Percentiles rank a stretch among this genome's conserved stretches.
Conservation (phyloP, 2,888 invertebrate species). For the Imbricaverruca yamaguchii region DNA sequence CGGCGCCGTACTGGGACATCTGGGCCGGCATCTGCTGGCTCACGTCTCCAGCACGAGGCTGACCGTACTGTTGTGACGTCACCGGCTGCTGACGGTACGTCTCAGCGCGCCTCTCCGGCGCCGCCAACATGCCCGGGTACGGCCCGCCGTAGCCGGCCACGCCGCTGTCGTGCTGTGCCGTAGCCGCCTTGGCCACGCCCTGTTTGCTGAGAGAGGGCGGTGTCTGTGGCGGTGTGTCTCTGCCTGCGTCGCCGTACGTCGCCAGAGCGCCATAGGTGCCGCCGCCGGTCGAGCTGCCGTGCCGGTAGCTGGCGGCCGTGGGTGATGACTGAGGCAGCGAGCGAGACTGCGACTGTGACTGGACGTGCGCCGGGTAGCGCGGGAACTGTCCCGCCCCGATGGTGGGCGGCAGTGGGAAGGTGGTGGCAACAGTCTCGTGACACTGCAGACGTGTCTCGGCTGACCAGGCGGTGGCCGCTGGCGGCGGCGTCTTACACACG, state of each 20-base stretch:
- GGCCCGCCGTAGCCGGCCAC: background rate
- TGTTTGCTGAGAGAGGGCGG: conserved; percentile 58
- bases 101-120: background rate
- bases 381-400: conserved; percentile 31
- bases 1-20: no score
- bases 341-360: background rate
- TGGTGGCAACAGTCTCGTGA: conserved; percentile 37
- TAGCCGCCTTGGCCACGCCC: background rate
- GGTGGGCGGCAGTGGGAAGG: conserved; percentile 32
- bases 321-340: background rate
- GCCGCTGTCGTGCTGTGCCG: background rate
- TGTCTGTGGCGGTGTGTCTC: conserved; percentile 88
- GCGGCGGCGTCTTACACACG: conserved; percentile 85
- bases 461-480: conserved; percentile 43
- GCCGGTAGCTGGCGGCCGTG: conserved; percentile 2
- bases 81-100: background rate
- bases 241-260: conserved; percentile 54
- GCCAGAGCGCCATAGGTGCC: conserved; percentile 22
- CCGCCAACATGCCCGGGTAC: background rate
- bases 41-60: no score
- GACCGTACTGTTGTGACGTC: no score
- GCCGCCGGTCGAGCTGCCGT: background rate
- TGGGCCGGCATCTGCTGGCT: no score
- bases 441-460: background rate
- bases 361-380: conserved; percentile 28